Base-by-base conservation (phyloP, 2,113 vertebrate species). In the Lates calcarifer region DNA sequence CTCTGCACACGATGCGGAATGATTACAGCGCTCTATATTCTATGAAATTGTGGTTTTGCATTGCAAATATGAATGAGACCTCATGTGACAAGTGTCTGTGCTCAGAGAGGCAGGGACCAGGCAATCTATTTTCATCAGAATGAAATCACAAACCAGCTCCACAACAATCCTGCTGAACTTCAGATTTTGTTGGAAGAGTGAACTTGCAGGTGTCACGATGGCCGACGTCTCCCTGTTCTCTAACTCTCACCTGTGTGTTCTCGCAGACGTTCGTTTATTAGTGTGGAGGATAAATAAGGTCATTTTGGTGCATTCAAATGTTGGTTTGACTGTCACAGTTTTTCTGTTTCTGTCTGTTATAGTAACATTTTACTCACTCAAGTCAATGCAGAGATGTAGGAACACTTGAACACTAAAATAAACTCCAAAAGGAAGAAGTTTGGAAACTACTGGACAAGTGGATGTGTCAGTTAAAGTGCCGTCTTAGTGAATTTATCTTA, bases 101-200 rank as follows among this genome's bases (percentile, higher is more conserved):
- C 77, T 70, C 37, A 12, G 49, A 64, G 51, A 17, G 49, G 68
- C 79, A 74, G 82, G 53, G 63, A 66, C 77, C 63, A 85, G 62
- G 62, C 66, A 80, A 91, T 91, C 78, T 89, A 74, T 92, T 94
- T 89, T 84, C 86, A 92, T 91, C 81, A 77, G 55, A 33, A 35
- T 73, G 73, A 79, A 78, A 55, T 53, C 68, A 61, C 22, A 67
- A 29, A 24, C 7, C 29, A 22, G 14, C 24, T 61, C 18, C 55
- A 61, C 53, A 37, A 33, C 29, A 56, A 56, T 33, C 24, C n/a
- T 10, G 26, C 33, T 37, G 12, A 53, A 63, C 49, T 57, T 57
- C 11, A 18, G 5, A 47, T 39, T 43, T 24, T 9, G 5, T n/a
- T 37, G 22, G 24, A 26, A 39, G 62, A 35, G 28, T 63, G 65